phyloP scores from a whole-genome alignment of 2,888 invertebrate species.

The Eumerus sabulonum region DNA sequence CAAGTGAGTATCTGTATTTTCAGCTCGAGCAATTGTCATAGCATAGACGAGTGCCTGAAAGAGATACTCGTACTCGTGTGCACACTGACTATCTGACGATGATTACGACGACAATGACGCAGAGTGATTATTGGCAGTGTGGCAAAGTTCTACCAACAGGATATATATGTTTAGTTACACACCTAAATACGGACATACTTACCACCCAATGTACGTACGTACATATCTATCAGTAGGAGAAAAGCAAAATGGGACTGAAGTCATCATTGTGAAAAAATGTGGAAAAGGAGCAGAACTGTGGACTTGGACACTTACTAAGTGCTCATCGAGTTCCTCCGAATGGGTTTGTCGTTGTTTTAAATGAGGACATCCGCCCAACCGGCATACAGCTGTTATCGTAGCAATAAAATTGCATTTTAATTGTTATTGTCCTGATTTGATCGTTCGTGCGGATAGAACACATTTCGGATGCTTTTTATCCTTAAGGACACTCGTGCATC shows the following conservation, averaged over 20 bases:
- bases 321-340: conserved; percentile 51
- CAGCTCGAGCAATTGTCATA: conserved; percentile 4
- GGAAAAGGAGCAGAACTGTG: neutral
- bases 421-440: conserved; percentile 59
- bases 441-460: conserved; percentile 41
- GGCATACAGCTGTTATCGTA: conserved; percentile 58
- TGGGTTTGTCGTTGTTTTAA: conserved; percentile 60
- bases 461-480: conserved; percentile 16
- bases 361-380: conserved; percentile 57
- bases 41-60: conserved; percentile 27
- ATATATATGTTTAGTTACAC: too few species aligned
- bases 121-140: conserved; percentile 67
- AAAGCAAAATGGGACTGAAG: too few species aligned
- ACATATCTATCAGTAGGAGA: too few species aligned
- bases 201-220: too few species aligned
- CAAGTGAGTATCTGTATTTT: conserved; percentile 1
- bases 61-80: conserved; percentile 16
- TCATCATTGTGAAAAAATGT: too few species aligned
- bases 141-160: neutral
- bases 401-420: conserved; percentile 68
- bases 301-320: conserved; percentile 58
- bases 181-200: too few species aligned
- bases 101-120: conserved; percentile 43
- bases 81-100: conserved; percentile 41
- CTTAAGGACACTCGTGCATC: neutral